Base-by-base conservation (phyloP, 2,888 invertebrate species). In the Atethmia centrago region DNA sequence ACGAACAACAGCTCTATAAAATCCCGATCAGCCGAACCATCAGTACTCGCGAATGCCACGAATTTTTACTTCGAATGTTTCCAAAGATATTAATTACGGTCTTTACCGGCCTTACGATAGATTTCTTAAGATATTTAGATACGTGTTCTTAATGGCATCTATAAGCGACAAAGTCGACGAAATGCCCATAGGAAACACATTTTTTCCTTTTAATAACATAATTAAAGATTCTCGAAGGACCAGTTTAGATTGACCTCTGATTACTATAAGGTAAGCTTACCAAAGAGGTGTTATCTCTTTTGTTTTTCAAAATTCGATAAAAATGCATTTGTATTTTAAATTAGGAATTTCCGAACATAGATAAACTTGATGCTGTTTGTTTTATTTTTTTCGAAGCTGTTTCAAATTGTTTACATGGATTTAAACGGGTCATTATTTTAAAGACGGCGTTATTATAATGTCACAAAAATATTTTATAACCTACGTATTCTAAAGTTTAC, bases 131-230 rank as follows among this genome's bases (percentile, higher is more conserved):
- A 93, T 93, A 93, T 91, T 91, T 91, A 91, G 93, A 92, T 92
- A 94, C 87, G 93, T 92, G 93, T 93, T 90, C 88, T 93, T 93
- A 94, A 95, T 93, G 92, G 90, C 88, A 75, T 84, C 81, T 82
- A 67, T 87, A 85, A 81, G 80, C 83, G 89, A 87, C 90, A 88
- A 85, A 92, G 88, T 90, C 92, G 93, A 92, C 91, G 89, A 93
- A 92, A 92, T 90, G 88, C 80, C 88, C 86, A 92, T 93, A 91
- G 90, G 85, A 90, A 90, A 93, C 90, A 90, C 91, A 91, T 91
- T 93, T 93, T 93, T 92, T 90, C 71, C 85, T 92, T 90, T 92
- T 90, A 93, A 94, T 93, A 93, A 93, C 93, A 92, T 94, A 93
- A 94, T 94, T 92, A 94, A 93, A 88, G 88, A 80, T 84, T 84